Conservation (phyloP, 2,888 invertebrate species). For the Metallyticus violacea region DNA sequence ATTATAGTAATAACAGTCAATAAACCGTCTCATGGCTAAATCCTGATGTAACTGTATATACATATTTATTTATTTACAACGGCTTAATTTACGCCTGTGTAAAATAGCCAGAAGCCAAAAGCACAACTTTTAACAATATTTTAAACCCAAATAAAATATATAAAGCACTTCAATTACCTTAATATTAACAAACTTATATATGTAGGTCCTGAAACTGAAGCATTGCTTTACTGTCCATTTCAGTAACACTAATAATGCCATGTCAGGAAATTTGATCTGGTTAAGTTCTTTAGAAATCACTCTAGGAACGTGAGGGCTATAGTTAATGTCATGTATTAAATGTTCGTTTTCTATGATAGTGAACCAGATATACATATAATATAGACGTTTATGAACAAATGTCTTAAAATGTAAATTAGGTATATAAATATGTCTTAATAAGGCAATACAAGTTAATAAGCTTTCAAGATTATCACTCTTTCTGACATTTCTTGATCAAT, state of each 20-base stretch:
- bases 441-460: not conserved
- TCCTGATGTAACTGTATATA: not conserved
- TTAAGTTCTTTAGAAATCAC: not conserved
- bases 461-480: not conserved
- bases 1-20: not conserved
- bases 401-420: not conserved
- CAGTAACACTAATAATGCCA: too few species aligned
- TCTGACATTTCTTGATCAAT: too few species aligned
- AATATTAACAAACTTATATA: not conserved
- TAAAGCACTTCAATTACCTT: not conserved
- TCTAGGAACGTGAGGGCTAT: not conserved
- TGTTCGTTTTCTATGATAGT: not conserved
- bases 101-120: not conserved
- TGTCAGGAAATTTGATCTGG: too few species aligned
- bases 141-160: not conserved
- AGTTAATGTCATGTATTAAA: not conserved
- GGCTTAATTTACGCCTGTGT: not conserved
- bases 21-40: not conserved
- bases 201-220: too few species aligned
- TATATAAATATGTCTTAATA: not conserved
- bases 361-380: not conserved
- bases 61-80: not conserved
- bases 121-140: not conserved
- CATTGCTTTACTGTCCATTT: too few species aligned
- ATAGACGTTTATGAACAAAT: not conserved